Base-by-base conservation (phyloP, 2,113 vertebrate species). In the Oreochromis tanganicae region DNA sequence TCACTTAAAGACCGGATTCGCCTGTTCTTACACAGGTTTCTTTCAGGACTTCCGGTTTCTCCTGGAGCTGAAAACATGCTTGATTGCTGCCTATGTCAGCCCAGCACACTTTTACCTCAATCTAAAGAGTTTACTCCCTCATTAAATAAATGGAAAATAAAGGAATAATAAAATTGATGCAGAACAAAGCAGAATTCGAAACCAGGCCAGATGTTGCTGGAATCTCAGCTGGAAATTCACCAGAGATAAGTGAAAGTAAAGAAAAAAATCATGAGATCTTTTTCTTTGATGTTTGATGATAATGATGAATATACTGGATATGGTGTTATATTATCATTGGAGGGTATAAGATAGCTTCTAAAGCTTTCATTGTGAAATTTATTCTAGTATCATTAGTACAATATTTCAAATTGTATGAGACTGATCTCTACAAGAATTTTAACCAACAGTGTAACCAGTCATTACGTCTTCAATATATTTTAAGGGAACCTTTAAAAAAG, bases 171-270 rank as follows among this genome's bases (percentile, higher is more conserved):
- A 7, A 27, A 56, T 7, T 56, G 21, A 27, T 27, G 55, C 12
- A 27, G 55, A 27, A 7, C 21, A 56, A 21, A 56, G 55, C 27
- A 24, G 21, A 56, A 56, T 56, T 56, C 11, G 27, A 56, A 11
- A 56, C 6, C 21, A 56, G 55, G 55, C 21, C 55, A 0, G 1
- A 56, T 56, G 55, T 56, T 56, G 55, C 1, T 56, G 21, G 12
- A 56, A 56, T 56, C 6, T 56, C 12, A 7, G 0, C 55, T 27
- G 21, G 55, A 7, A 32, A 56, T 56, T 56, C 55, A 56, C 55
- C 55, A 14, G 21, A 27, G 55, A 14, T 56, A 27, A 56, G 21
- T 7, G 55, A 27, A 27, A 27, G 6, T 3, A 27, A 56, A 56
- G 12, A 56, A 56, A 21, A 56, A 24, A 56, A 24, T 56, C 11